Evolutionary conservation across 1,140 invertebrate genomes (phyloP).

Genomic region (Pristionchus pacificus): DNA sequence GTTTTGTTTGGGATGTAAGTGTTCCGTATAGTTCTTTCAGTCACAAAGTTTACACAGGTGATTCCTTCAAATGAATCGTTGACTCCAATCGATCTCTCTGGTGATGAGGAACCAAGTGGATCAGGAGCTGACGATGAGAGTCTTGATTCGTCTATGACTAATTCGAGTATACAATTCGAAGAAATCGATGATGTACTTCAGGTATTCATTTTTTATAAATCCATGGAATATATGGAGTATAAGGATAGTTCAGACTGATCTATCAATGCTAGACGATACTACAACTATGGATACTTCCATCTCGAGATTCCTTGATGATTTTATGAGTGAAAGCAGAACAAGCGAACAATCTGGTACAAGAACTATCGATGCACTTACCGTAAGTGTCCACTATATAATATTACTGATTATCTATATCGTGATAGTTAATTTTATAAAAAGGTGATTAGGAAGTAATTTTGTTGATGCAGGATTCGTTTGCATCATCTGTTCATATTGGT

Average conservation of each 20-base stretch:
- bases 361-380: slow-evolving; percentile 14
- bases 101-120: slow-evolving; percentile 17
- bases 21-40: background rate
- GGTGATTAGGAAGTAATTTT: background rate
- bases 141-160: slow-evolving; percentile 27
- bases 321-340: slow-evolving; percentile 26
- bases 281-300: slow-evolving; percentile 1
- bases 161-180: slow-evolving; percentile 18
- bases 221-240: background rate
- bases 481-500: background rate
- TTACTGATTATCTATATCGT: slow-evolving; percentile 8
- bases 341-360: slow-evolving; percentile 7
- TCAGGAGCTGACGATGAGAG: slow-evolving; percentile 27
- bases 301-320: slow-evolving; percentile 22
- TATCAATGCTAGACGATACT: slow-evolving; percentile 13
- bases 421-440: too few species aligned
- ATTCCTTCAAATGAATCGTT: slow-evolving; percentile 9
- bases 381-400: background rate
- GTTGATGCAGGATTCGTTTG: background rate
- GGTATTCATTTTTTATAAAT: slow-evolving; percentile 9
- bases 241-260: slow-evolving; percentile 1
- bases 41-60: slow-evolving; percentile 4
- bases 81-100: slow-evolving; percentile 16
- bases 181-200: slow-evolving; percentile 31
- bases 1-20: slow-evolving; percentile 33